Conservation (phyloP, 2,888 invertebrate species). For the Sthenelais limicola region DNA sequence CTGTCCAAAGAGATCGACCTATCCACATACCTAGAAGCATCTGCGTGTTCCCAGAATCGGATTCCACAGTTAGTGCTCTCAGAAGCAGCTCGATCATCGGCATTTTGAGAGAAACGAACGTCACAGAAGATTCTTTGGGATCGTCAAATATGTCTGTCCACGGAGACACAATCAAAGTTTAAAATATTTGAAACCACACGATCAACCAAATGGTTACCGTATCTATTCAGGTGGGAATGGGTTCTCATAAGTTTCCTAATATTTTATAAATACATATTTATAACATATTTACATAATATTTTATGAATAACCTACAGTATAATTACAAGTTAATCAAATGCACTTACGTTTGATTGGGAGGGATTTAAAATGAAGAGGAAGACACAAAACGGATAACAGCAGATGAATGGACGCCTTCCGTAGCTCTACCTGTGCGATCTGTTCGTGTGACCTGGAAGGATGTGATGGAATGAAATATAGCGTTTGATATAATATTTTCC, state of each 20-base stretch:
- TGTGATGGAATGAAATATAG: no score
- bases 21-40: slow-evolving; percentile 80
- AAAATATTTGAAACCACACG: background rate
- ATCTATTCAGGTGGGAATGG: no score
- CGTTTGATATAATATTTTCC: no score
- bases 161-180: background rate
- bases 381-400: slow-evolving; percentile 89
- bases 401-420: slow-evolving; percentile 93
- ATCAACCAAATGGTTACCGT: no score
- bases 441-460: slow-evolving; percentile 62
- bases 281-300: no score
- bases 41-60: slow-evolving; percentile 88
- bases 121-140: slow-evolving; percentile 54
- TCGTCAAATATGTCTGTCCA: slow-evolving; percentile 39
- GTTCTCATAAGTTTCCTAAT: no score
- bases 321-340: no score
- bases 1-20: background rate
- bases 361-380: slow-evolving; percentile 89
- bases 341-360: slow-evolving; percentile 71
- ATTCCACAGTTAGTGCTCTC: slow-evolving; percentile 87
- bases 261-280: no score
- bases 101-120: slow-evolving; percentile 67
- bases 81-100: slow-evolving; percentile 80
- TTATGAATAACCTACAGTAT: no score
- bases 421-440: slow-evolving; percentile 75